Evolutionary conservation across 2,113 vertebrate genomes (phyloP), one percentile per base, ranked within the genome.

Genomic region (Osmerus eperlanus): DNA sequence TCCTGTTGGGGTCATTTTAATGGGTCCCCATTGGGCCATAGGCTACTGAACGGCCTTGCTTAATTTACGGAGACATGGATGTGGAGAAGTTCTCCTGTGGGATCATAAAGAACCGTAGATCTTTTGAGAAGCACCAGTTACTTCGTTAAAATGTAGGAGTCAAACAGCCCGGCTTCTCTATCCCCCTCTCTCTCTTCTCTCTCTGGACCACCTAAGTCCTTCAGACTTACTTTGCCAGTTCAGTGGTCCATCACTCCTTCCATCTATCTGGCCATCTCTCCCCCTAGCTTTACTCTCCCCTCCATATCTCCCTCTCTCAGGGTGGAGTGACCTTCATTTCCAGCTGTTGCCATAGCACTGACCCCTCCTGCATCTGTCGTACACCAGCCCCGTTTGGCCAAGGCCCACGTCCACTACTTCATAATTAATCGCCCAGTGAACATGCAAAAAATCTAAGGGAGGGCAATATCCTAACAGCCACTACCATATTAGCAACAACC

Each of bases 311-410:
- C 53, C 74, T 69, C 66, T 77, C 80, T 70, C 84, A 83, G 83
- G 83, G 87, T 90, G 78, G 36, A 52, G 36, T 89, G 89, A 91
- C 91, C 92, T 92, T 91, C 83, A 76, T 85, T 78, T 91, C 88
- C 88, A 91, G 89, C 89, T 90, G 91, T 85, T 83, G 78, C 80
- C 85, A 86, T 77, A 65, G 84, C 61, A 56, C 77, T 84, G 88
- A 91, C 88, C 86, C 90, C 74, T 85, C 81, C 75, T 84, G 78
- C 87, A 88, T 90, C 87, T 88, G 83, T 86, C 89, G 81, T 70
- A 74, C 78, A 78, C 74, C 65, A 36, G 55, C 29, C 71, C 75
- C 73, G 81, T 73, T 85, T 83, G 82, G 84, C 86, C 76, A 76
- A 66, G 59, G 65, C 71, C 86, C 83, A 77, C 70, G 63, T 82